Evolutionary conservation across 2,888 invertebrate genomes (phyloP), one percentile per base, ranked within the genome.

Genomic region (Drosophila falleni): DNA sequence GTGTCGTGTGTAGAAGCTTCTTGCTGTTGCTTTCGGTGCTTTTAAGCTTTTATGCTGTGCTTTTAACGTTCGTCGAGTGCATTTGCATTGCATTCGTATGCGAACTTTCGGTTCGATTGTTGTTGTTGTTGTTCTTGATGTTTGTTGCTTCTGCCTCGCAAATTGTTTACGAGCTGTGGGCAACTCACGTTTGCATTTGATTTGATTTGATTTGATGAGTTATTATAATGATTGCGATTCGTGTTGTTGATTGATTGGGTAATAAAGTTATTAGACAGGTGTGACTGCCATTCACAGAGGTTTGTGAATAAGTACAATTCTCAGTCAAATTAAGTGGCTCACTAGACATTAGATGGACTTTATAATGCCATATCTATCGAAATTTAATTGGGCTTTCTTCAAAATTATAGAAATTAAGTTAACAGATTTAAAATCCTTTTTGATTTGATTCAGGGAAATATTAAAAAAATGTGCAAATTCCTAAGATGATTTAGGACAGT

Each of bases 241-340:
- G 82, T 76, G 86, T 62, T 69, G 80, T 66, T 82, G 83, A 86
- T 86, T 84, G 86, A 84, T 84, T 84, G 83, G 67, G 50, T 71
- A 81, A 86, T 84, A 68, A 81, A 80, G 72, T 80, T 78, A 81
- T 86, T 80, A 78, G 71, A 66, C 59, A 66, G 83, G 81, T 75
- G 80, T 58, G 74, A 71, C 59, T 82, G 77, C 64, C 71, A 65
- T 51, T 66, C 68, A 16, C 47, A 55, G 42, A 55, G 62, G 65
- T 68, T 73, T 59, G 65, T 39, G 39, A 50, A 33, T 19, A 23
- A 33, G 42, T 60, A 56, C 66, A 74, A 74, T 64, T 74, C 75
- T 49, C 71, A 68, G 62, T 51, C 62, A 72, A 79, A 79, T 82
- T 82, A 77, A 79, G 77, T 81, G 79, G 42, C 71, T 74, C 70